Base-by-base conservation (phyloP, 2,888 invertebrate genomes). In the Agrotis exclamationis region DNA sequence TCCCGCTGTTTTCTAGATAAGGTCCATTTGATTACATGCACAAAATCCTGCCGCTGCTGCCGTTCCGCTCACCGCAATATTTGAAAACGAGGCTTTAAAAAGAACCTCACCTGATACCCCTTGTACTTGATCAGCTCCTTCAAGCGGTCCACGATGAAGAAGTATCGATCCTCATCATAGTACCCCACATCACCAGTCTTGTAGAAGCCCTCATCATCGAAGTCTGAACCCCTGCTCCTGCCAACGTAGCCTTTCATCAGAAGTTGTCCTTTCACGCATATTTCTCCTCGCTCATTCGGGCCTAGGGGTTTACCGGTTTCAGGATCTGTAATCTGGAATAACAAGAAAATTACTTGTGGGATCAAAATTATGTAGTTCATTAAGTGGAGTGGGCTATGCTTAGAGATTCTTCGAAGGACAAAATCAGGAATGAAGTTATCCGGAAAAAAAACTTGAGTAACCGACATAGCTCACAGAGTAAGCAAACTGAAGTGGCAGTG, bases 231-330 rank as follows among this genome's bases (percentile, higher is more conserved):
- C 0, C 65, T 82, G 4, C 87, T 85, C 22, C 79, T 88, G 1
- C 92, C 93, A 24, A 98, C 96, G 88, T 99, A 99, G 0, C 99
- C 98, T 86, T 98, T 98, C 98, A 98, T 98, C 7, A 98, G 93
- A 63, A 97, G 91, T 11, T 97, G 96, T 0, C 98, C 98, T 87
- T 98, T 98, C 22, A 98, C 97, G 86, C 98, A 98, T 0, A 99
- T 92, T 90, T 99, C 99, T 0, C 99, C 99, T 28, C 96, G 95
- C 86, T 97, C 88, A 81, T 97, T 96, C 0, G 97, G 96, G 0
- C 97, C 98, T 57, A 98, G 83, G 0, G 96, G 85, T 83, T 96
- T 92, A 0, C 97, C 97, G 0, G 97, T 97, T 69, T 97, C 97
- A 16, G 96, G 88, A 85, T 97, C 97, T 3, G 97, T 91, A 0